phyloP scores from a whole-genome alignment of 2,888 invertebrate genomes.

The Criorhina ranunculi region DNA sequence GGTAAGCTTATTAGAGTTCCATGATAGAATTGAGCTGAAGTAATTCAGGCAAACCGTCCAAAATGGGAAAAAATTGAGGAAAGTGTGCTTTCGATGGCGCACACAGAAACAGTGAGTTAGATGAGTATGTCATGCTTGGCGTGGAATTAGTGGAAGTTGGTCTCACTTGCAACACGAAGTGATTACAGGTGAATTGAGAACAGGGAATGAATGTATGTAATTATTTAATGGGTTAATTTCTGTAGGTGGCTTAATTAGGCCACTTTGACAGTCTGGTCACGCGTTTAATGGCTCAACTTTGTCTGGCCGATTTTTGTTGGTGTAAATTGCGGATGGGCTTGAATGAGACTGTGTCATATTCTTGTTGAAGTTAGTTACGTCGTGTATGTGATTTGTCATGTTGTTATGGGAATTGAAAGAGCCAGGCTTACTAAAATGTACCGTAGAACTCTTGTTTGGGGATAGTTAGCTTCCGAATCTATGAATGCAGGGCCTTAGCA shows the following conservation, averaged over 20 bases:
- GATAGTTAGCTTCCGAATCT: too few relatives aligned
- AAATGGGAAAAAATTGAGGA: slow-evolving; percentile 25
- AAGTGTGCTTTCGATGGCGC: slow-evolving; percentile 12
- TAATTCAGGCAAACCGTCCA: neutral
- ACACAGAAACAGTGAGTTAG: neutral
- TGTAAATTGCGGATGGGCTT: neutral
- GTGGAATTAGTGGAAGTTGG: slow-evolving; percentile 28
- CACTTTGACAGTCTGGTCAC: slow-evolving; percentile 21
- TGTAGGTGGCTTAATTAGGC: slow-evolving; percentile 18
- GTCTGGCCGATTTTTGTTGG: neutral
- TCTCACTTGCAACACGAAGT: slow-evolving; percentile 8
- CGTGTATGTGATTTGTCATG: neutral
- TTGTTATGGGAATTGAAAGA: too few relatives aligned
- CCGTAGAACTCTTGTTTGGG: too few relatives aligned
- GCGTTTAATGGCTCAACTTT: neutral
- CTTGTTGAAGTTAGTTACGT: neutral
- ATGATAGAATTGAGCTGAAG: slow-evolving; percentile 30
- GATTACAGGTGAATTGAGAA: slow-evolving; percentile 33
- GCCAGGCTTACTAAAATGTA: too few relatives aligned
- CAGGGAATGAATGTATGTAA: slow-evolving; percentile 1
- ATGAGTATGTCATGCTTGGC: slow-evolving; percentile 12
- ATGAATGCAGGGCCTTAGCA: too few relatives aligned
- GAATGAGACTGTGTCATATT: neutral
- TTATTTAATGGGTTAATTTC: slow-evolving; percentile 32
- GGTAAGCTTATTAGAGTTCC: slow-evolving; percentile 37